Conservation (phyloP, 2,888 invertebrate species). For the Nematopogon swammerdamellus region DNA sequence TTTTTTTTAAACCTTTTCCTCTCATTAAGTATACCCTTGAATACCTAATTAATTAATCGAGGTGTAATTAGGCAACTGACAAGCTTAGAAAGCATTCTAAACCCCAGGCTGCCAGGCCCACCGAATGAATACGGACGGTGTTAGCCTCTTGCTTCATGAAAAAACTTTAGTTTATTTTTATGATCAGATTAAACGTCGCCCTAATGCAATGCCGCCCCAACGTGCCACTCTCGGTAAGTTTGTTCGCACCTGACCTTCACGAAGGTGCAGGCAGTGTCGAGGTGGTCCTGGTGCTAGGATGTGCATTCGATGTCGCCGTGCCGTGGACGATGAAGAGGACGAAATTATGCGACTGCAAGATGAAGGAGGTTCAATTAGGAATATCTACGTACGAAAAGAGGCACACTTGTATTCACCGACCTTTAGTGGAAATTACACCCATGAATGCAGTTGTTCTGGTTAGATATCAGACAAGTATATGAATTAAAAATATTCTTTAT, state of each 20-base stretch:
- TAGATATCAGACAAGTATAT: too few relatives aligned
- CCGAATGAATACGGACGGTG: too few relatives aligned
- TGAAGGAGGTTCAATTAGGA: slow-evolving; percentile 36
- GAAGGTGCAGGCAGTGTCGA: slow-evolving; percentile 24
- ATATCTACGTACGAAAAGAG: slow-evolving; percentile 39
- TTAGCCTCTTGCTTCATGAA: too few relatives aligned
- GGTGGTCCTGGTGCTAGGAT: slow-evolving; percentile 35
- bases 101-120: too few relatives aligned
- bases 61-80: too few relatives aligned
- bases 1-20: too few relatives aligned
- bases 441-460: slow-evolving; percentile 35
- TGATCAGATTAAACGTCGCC: slow-evolving; percentile 35
- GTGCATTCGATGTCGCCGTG: slow-evolving; percentile 29
- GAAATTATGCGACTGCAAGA: slow-evolving; percentile 42
- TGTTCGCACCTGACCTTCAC: slow-evolving; percentile 40
- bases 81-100: too few relatives aligned
- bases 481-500: too few relatives aligned
- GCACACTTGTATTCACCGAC: slow-evolving; percentile 36
- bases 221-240: slow-evolving; percentile 25
- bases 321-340: slow-evolving; percentile 35
- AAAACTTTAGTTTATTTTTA: background rate
- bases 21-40: too few relatives aligned
- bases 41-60: too few relatives aligned
- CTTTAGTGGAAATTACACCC: slow-evolving; percentile 29
- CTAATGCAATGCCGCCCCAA: slow-evolving; percentile 33